Evolutionary conservation across 2,113 vertebrate species (phyloP).

Genomic region (Datnioides undecimradiatus): DNA sequence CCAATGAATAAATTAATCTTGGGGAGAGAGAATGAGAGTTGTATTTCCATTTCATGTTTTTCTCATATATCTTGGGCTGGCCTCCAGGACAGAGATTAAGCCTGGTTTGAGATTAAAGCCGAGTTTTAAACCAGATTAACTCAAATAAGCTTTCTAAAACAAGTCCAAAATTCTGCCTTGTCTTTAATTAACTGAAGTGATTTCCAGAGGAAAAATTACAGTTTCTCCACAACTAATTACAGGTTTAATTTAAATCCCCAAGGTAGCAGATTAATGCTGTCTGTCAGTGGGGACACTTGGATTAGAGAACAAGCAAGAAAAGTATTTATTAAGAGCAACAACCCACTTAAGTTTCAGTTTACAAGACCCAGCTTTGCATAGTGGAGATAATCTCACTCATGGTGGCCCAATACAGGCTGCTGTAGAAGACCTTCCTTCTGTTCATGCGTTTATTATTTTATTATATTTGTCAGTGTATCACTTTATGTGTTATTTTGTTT

Average conservation of each 20-base stretch:
- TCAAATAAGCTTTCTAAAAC: slow-evolving; percentile 8
- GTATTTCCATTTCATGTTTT: neutral
- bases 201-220: slow-evolving; percentile 11
- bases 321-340: neutral
- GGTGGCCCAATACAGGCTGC: neutral
- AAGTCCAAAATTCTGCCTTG: neutral
- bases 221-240: slow-evolving; percentile 10
- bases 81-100: slow-evolving; percentile 28
- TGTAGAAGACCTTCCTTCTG: neutral
- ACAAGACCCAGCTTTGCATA: neutral
- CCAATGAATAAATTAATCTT: neutral
- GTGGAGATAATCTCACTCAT: neutral
- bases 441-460: neutral
- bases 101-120: slow-evolving; percentile 24
- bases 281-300: neutral
- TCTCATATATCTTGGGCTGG: neutral
- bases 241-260: slow-evolving; percentile 13
- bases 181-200: slow-evolving; percentile 35
- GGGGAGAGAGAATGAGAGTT: neutral
- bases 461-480: neutral
- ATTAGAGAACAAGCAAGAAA: slow-evolving; percentile 1
- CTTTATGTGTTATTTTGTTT: neutral
- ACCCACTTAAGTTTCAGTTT: neutral
- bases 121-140: slow-evolving; percentile 26
- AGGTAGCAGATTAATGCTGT: slow-evolving; percentile 7